Evolutionary conservation across 2,888 invertebrate genomes (phyloP).

Genomic region (Euplagia quadripunctaria): DNA sequence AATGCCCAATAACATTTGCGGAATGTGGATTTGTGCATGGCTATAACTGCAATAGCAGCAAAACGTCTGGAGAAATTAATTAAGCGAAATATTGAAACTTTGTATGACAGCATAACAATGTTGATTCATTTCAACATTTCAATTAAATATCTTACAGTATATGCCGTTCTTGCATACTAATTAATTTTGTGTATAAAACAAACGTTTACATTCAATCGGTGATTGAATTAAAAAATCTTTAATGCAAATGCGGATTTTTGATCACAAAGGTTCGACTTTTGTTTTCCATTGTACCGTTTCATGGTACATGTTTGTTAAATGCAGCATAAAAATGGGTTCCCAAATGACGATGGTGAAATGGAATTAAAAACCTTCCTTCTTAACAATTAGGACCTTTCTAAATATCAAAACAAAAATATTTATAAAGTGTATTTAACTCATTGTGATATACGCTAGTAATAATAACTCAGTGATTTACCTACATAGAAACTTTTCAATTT

Average conservation of each 20-base stretch:
- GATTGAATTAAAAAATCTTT: not conserved
- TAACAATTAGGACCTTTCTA: too few relatives aligned
- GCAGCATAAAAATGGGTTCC: too few relatives aligned
- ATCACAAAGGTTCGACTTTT: too few relatives aligned
- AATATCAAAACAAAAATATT: too few relatives aligned
- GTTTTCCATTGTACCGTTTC: too few relatives aligned
- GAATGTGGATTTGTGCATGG: conserved; percentile 14
- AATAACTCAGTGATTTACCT: too few relatives aligned
- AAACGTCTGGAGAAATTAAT: not conserved
- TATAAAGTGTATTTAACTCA: too few relatives aligned
- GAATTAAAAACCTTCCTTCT: too few relatives aligned
- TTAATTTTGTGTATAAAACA: not conserved
- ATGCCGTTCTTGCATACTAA: not conserved
- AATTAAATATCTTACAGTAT: not conserved
- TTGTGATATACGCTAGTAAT: too few relatives aligned
- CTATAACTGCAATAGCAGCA: not conserved
- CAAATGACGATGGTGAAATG: too few relatives aligned
- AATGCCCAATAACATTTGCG: conserved; percentile 25
- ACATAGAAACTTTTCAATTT: not conserved
- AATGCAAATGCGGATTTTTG: not conserved
- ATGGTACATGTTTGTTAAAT: too few relatives aligned
- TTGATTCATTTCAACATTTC: not conserved
- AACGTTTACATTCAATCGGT: not conserved
- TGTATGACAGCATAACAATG: not conserved
- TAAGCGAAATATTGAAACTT: not conserved